These are phyloP conservation scores for Monomorium pharaonis DNA, from an alignment of 1,140 invertebrate species.

Conservation along the genomic window DNA sequence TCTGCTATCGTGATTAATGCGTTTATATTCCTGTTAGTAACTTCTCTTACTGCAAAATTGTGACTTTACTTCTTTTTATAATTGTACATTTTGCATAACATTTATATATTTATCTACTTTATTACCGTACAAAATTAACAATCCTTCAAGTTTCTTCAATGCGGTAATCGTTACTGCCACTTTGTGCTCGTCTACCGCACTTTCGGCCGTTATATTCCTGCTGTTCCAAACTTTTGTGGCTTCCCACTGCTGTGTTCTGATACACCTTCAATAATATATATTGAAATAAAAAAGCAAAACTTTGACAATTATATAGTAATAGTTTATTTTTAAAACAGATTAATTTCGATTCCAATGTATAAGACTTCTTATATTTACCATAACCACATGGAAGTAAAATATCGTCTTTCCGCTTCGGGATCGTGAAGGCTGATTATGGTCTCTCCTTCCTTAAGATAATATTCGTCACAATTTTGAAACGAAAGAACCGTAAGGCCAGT, in stretches of 20 bases:
- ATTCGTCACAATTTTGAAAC: conserved; percentile 78
- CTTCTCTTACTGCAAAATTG: conserved; percentile 74
- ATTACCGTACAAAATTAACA: conserved; percentile 80
- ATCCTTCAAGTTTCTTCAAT: conserved; percentile 79
- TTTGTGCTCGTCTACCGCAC: conserved; percentile 70
- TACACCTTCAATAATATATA: conserved; percentile 70
- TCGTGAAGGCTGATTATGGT: conserved; percentile 76
- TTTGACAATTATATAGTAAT: background rate
- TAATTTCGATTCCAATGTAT: background rate
- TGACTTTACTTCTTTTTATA: background rate
- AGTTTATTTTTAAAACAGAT: background rate
- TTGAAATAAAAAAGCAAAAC: background rate
- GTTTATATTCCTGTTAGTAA: conserved; percentile 72
- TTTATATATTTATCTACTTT: background rate
- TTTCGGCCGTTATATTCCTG: conserved; percentile 59
- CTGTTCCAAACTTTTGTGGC: conserved; percentile 74
- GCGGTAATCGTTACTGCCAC: conserved; percentile 74
- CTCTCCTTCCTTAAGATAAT: conserved; percentile 80
- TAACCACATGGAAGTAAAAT: conserved; percentile 82
- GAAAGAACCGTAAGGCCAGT: conserved; percentile 81
- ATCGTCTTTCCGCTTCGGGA: conserved; percentile 78
- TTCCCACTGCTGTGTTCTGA: conserved; percentile 81
- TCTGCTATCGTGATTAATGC: conserved; percentile 63
- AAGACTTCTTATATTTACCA: conserved; percentile 71
- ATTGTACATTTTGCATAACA: background rate